Base-by-base conservation (phyloP, 2,888 invertebrate genomes). In the Phasia obesa region DNA sequence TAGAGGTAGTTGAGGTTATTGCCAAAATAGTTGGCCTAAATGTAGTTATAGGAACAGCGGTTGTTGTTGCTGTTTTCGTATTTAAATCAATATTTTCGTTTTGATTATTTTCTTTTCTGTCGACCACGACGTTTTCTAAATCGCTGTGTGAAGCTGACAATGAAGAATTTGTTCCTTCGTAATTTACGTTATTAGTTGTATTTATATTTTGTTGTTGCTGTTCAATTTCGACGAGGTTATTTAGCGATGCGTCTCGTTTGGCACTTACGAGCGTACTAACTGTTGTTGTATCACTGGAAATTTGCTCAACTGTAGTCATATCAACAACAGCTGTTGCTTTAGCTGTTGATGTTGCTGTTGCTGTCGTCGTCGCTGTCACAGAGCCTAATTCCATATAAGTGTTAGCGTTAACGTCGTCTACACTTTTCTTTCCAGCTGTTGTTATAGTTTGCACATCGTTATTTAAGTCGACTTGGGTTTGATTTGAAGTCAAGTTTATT, bases 221-320 rank as follows among this genome's bases (percentile, higher is more conserved):
- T 23, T 25, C 6, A 35, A 2, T 44, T 15, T 19, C 35, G 23
- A 13, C 44, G 65, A 15, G 31, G 19, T n/a, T 60, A 23, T 49
- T 81, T 49, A 38, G 9, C 55, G 73, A 42, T 81, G 85, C 81
- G 87, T 85, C 87, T 87, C 76, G 85, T 78, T 87, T 86, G 87
- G 84, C 85, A 86, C 88, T 79, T 86, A 85, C 84, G 86, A 78
- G 86, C 84, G 78, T 86, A 89, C 89, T 89, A 88, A 88, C 85
- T 86, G 87, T 85, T 85, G 86, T 87, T 77, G 84, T 81, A 73
- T 57, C 86, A 84, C 85, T 85, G 85, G 84, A 82, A 82, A 75
- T 83, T 84, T 71, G 83, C 83, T 86, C 86, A 81, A 82, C 67
- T 84, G 62, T 77, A 35, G 78, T 70, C 49, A 70, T 47, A 55